Evolutionary conservation across 2,113 vertebrate species (phyloP).

Genomic region (Callorhinus ursinus): DNA sequence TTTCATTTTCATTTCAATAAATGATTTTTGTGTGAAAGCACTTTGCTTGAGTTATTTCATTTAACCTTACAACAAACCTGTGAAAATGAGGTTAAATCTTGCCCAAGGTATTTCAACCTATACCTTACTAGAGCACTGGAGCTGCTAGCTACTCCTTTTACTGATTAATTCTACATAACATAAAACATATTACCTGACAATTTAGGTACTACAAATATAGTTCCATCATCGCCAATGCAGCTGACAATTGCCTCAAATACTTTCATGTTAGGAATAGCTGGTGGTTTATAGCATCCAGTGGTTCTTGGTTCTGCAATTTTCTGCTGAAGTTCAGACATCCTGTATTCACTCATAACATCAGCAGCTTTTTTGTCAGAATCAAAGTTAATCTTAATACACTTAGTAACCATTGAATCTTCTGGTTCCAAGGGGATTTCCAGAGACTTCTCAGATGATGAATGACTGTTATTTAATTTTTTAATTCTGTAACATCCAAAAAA

Average conservation of each 20-base stretch:
- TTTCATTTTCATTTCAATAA: conserved; percentile 1
- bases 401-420: conserved; percentile 38
- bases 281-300: conserved; percentile 86
- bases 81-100: conserved; percentile 47
- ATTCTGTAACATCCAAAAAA: conserved; percentile 79
- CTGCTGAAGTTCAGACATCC: background rate
- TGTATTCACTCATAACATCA: conserved; percentile 42
- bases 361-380: conserved; percentile 24
- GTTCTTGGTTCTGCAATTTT: conserved; percentile 43
- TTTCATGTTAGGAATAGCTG: conserved; percentile 86
- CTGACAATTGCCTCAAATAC: conserved; percentile 86
- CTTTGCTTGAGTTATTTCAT: background rate
- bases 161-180: background rate
- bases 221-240: conserved; percentile 89
- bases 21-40: conserved; percentile 31
- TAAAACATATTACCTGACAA: conserved; percentile 82
- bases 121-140: background rate
- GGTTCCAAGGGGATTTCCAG: conserved; percentile 40
- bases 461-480: conserved; percentile 50
- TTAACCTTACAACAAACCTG: background rate
- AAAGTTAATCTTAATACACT: background rate
- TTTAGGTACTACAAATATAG: conserved; percentile 90
- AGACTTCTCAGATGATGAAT: conserved; percentile 55
- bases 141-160: background rate
- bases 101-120: background rate